A percentile compares a stretch with the other conserved stretches of the same genome.
These are phyloP conservation scores for Noctuana brunneofusca DNA, from an alignment of 2,888 invertebrate genomes.

Conservation along the genomic window DNA sequence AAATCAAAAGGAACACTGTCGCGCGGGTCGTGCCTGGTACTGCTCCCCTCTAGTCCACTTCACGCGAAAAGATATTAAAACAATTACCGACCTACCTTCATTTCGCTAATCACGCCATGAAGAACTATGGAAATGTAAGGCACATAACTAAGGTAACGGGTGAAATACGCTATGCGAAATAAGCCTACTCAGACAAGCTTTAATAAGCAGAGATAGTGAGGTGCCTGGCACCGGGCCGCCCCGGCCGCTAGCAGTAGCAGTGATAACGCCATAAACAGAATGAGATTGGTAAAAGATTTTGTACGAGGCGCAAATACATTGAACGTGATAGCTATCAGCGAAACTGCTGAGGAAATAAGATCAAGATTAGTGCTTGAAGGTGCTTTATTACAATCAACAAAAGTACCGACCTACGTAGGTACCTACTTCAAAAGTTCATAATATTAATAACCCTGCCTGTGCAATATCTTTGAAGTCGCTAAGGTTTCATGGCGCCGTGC, in stretches of 20 bases:
- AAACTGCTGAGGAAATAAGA: conserved; percentile 22
- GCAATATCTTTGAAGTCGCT: too few species aligned
- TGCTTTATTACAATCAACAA: too few species aligned
- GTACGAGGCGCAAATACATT: conserved; percentile 14
- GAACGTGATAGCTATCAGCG: conserved; percentile 21
- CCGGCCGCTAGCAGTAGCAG: conserved; percentile 13
- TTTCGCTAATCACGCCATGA: conserved; percentile 7
- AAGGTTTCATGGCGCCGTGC: too few species aligned
- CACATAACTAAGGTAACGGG: neutral
- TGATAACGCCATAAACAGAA: conserved; percentile 24
- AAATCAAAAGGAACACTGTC: neutral
- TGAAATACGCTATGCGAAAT: conserved; percentile 7
- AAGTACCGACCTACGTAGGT: too few species aligned
- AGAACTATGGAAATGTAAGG: neutral
- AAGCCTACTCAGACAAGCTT: conserved; percentile 32
- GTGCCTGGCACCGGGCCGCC: conserved; percentile 41
- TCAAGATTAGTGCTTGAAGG: conserved; percentile 16
- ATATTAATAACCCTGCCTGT: too few species aligned
- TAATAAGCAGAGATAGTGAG: conserved; percentile 36
- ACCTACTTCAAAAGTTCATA: too few species aligned
- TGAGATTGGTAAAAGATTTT: conserved; percentile 19
- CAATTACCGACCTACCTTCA: neutral
- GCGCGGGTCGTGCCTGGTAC: neutral
- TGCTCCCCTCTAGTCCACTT: neutral
- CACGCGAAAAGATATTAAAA: neutral